These are phyloP conservation scores for Creontiades dilutus DNA, from an alignment of 2,888 invertebrate genomes.

Conservation along the genomic window DNA sequence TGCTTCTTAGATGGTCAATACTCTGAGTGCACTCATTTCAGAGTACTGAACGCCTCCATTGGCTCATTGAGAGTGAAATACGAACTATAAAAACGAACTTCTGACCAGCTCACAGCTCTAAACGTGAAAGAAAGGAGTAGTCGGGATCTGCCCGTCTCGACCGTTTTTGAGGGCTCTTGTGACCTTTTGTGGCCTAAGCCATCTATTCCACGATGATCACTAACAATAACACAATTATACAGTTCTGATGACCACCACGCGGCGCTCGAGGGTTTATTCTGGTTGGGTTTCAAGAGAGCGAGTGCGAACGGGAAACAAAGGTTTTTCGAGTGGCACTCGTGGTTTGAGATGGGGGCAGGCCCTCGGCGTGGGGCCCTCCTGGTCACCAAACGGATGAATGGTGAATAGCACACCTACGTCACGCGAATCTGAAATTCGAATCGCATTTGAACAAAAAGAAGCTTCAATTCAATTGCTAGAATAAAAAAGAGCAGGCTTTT, in stretches of 20 bases:
- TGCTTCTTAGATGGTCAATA: too few relatives aligned
- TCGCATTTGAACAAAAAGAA: too few relatives aligned
- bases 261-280: conserved; percentile 9
- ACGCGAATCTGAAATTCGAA: too few relatives aligned
- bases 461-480: too few relatives aligned
- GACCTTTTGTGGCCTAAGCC: neutral
- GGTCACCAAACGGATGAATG: neutral
- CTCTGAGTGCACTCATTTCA: too few relatives aligned
- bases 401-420: neutral
- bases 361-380: neutral
- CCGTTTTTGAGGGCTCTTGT: neutral
- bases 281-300: neutral
- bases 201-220: neutral
- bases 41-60: too few relatives aligned
- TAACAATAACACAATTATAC: conserved; percentile 44
- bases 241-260: conserved; percentile 35
- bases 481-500: too few relatives aligned
- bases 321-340: conserved; percentile 12
- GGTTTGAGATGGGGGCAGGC: conserved; percentile 11
- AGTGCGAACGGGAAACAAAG: conserved; percentile 42
- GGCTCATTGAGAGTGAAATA: neutral
- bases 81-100: neutral
- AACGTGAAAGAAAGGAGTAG: neutral
- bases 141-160: neutral
- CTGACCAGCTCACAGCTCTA: neutral